phyloP scores from a whole-genome alignment of 2,113 vertebrate species.

The Ariopsis seemanni region DNA sequence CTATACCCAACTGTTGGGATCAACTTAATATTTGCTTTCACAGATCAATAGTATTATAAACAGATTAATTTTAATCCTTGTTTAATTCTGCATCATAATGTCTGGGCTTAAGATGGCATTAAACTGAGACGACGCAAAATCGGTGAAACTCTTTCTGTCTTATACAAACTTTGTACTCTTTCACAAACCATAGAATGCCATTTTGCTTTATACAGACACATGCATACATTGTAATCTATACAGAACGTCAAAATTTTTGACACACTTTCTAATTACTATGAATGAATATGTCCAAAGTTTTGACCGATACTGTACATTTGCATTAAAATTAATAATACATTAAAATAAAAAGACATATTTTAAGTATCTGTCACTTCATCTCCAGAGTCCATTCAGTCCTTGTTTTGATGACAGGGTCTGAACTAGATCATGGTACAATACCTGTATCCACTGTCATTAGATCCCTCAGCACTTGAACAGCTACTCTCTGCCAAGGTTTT shows the following conservation, averaged over 20 bases:
- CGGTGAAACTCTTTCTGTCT: neutral
- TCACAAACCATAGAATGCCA: neutral
- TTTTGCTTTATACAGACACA: neutral
- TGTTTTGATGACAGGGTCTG: too few species aligned
- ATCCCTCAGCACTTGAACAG: too few species aligned
- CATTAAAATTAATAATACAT: neutral
- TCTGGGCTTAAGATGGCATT: neutral
- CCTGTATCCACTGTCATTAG: too few species aligned
- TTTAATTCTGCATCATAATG: conserved; percentile 12
- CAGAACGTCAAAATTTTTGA: too few species aligned
- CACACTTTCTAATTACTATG: too few species aligned
- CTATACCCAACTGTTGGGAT: conserved; percentile 9
- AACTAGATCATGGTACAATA: too few species aligned
- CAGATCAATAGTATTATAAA: conserved; percentile 2
- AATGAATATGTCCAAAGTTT: too few species aligned
- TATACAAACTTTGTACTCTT: neutral
- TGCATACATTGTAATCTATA: neutral
- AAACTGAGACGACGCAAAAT: neutral
- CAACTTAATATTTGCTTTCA: neutral
- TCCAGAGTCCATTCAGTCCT: too few species aligned
- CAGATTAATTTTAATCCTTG: neutral
- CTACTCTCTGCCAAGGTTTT: too few species aligned
- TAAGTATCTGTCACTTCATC: neutral
- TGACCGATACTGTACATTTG: too few species aligned
- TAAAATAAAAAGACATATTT: neutral